Evolutionary conservation across 2,888 invertebrate genomes (phyloP).

Genomic region (Xylota segnis): DNA sequence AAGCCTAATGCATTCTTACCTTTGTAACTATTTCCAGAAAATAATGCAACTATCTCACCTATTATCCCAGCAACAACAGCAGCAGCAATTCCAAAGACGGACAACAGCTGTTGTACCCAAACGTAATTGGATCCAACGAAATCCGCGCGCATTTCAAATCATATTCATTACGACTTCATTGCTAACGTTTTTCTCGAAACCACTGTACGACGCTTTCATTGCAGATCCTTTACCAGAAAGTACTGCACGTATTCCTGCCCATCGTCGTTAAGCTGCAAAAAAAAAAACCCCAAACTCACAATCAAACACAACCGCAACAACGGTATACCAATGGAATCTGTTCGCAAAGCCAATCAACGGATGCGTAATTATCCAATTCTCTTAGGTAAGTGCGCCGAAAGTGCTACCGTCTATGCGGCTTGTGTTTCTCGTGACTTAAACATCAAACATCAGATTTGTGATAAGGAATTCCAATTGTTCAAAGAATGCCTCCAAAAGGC

Average conservation of each 20-base stretch:
- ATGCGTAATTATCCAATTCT: conserved; percentile 90
- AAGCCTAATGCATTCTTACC: background rate
- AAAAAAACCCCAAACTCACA: background rate
- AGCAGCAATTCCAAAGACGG: conserved; percentile 79
- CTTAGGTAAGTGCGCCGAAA: conserved; percentile 89
- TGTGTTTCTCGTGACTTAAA: conserved; percentile 91
- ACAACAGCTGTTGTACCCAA: conserved; percentile 84
- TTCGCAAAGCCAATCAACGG: conserved; percentile 90
- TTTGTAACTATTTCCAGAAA: conserved; percentile 44
- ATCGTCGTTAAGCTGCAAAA: conserved; percentile 79
- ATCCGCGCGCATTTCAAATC: conserved; percentile 87
- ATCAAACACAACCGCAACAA: background rate
- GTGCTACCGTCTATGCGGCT: conserved; percentile 90
- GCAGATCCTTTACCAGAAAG: conserved; percentile 82
- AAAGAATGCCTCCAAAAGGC: conserved; percentile 90
- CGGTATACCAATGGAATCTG: conserved; percentile 89
- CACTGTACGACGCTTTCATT: conserved; percentile 89
- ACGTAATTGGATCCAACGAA: conserved; percentile 87
- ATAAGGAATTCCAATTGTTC: conserved; percentile 91
- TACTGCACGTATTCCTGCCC: conserved; percentile 77
- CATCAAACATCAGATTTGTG: conserved; percentile 90
- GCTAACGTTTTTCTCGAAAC: conserved; percentile 88
- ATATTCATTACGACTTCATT: conserved; percentile 85
- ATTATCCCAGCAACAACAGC: conserved; percentile 62
- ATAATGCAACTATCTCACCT: conserved; percentile 64